Base-by-base conservation (phyloP, 1,140 invertebrate species). In the Thereuonema tuberculata region DNA sequence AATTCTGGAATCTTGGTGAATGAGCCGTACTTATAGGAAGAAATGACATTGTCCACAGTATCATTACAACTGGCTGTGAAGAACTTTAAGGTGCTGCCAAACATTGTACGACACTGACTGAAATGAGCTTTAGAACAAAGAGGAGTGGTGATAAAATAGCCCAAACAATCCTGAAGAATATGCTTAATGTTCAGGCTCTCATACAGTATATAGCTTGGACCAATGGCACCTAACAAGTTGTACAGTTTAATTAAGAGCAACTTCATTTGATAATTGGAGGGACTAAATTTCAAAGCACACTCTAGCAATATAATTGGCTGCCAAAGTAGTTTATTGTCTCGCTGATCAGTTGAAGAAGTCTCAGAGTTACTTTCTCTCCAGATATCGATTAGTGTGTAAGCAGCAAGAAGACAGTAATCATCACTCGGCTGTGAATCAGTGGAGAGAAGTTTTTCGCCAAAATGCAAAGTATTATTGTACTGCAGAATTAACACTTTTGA, bases 1-100 rank as follows among this genome's bases (percentile, higher is more conserved):
- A 96, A 89, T 72, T 96, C 91, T 64, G 86, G 81, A 65, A 96
- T 83, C 74, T 94, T 93, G 56, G 85, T 81, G 75, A 95, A 95
- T 43, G 90, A 92, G 15, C 92, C 93, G 73, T 84, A 95, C 70
- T 93, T 93, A 72, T 95, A 96, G 1, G 88, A 88, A 68, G 87
- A 84, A 24, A 91, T 89, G 56, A 96, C 77, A 71, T 93, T 89
- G 73, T 96, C 92, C 49, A 88, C 82, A 67, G 88, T 89, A 76
- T 93, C 89, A 78, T 87, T 90, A 66, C 86, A 84, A 72, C 88
- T 91, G 58, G 83, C 81, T 50, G 85, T 82, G 68, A 93, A 92
- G 76, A 96, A 92, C 66, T 86, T 86, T 46, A 90, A 76, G 43
- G 89, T 84, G 21, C 78, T 74, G 64, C 84, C 81, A 64, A 85